Base-by-base conservation (phyloP, 2,113 vertebrate species). In the Otis tarda region DNA sequence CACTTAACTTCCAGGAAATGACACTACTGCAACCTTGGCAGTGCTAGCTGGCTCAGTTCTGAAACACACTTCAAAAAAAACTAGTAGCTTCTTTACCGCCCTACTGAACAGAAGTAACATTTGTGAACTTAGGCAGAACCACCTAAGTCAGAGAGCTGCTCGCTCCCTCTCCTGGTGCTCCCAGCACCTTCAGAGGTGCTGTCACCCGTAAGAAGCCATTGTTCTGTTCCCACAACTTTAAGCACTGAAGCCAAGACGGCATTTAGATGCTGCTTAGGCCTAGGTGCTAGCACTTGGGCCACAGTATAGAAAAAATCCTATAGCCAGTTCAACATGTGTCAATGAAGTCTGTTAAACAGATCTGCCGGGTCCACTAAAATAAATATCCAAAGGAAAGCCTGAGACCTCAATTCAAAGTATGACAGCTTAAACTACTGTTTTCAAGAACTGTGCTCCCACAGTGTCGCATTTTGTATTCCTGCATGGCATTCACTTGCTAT, bases 281-380 rank as follows among this genome's bases (percentile, higher is more conserved):
- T 43, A 15, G 41, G 41, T 43, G 41, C 41, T 43, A 91, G 9
- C 23, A 39, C 10, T 86, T 65, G 19, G 6, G 4, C 49, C 18
- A 23, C 0, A 33, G 3, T 3, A 70, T 2, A 59, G 1, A 17
- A 50, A 45, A 57, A 57, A 4, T 2, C 23, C 11, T 61, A 71
- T 0, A 45, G 22, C 7, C 7, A 30, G 7, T 45, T 87, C 30
- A 59, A 10, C 6, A 21, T 7, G 9, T 20, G 45, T n/a, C 47
- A 59, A 2, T 31, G 37, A 56, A 30, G 10, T 17, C 70, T 53
- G 4, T 55, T 30, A 80, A 83, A 86, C 17, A 77, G 47, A 75
- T 8, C 20, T 33, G 23, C 25, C 30, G 31, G 6, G 25, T 53
- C 15, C 18, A 45, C 15, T 53, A 7, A 57, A 17, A 27, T 28